phyloP scores from a whole-genome alignment of 1,140 invertebrate species.

The Protaetia brevitarsis region DNA sequence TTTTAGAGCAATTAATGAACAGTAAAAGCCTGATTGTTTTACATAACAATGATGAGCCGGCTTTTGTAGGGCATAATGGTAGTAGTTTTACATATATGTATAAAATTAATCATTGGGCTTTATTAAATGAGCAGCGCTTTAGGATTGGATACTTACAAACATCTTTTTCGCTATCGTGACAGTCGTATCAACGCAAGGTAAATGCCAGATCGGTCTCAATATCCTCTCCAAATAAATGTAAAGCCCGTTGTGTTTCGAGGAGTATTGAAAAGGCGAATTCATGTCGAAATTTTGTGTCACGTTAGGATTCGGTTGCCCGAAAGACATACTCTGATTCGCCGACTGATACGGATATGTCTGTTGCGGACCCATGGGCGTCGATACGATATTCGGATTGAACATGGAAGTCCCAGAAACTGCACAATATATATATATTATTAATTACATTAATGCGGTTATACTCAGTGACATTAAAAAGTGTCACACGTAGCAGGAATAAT shows the following conservation, averaged over 20 bases:
- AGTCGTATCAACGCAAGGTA: slow-evolving; percentile 66
- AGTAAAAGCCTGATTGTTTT: too few relatives aligned
- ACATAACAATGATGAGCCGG: too few relatives aligned
- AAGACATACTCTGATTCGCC: slow-evolving; percentile 20
- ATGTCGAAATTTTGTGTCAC: slow-evolving; percentile 11
- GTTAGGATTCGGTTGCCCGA: slow-evolving; percentile 2
- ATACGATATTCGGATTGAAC: slow-evolving; percentile 44
- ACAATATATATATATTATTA: too few relatives aligned
- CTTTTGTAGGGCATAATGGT: too few relatives aligned
- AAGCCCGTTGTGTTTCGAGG: slow-evolving; percentile 88
- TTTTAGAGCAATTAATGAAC: too few relatives aligned
- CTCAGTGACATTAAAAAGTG: too few relatives aligned
- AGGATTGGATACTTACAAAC: slow-evolving; percentile 52
- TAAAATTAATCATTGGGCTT: too few relatives aligned
- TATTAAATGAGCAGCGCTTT: too few relatives aligned
- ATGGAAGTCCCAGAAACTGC: slow-evolving; percentile 34
- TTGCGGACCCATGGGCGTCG: slow-evolving; percentile 37
- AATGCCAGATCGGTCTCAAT: slow-evolving; percentile 76
- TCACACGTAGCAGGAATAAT: too few relatives aligned
- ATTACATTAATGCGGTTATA: too few relatives aligned
- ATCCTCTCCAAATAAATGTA: slow-evolving; percentile 88
- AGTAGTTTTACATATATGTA: too few relatives aligned
- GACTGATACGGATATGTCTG: slow-evolving; percentile 18
- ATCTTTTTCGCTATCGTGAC: slow-evolving; percentile 56
- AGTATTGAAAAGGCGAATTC: slow-evolving; percentile 56